A percentile compares a stretch with the other conserved stretches of the same genome.
These are phyloP conservation scores for Engraulis encrasicolus DNA, from an alignment of 2,113 vertebrate species.

Conservation along the genomic window DNA sequence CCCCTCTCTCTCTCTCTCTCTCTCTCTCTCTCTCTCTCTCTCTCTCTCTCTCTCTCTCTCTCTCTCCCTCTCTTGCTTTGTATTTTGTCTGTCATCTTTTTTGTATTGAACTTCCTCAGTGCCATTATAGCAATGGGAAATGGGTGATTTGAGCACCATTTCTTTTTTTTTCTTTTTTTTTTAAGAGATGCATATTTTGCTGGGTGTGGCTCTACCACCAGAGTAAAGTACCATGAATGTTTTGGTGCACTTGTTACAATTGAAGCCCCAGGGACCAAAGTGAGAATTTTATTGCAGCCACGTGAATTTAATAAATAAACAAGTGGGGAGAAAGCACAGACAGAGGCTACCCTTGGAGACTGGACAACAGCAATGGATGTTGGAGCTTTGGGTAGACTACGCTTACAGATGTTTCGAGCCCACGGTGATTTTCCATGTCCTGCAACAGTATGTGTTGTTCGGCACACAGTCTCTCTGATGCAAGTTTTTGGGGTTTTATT, in stretches of 20 bases:
- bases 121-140: neutral
- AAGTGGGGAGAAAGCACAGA: neutral
- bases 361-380: neutral
- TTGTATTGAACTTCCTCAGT: neutral
- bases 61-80: too few relatives aligned
- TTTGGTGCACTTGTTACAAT: slow-evolving; percentile 6
- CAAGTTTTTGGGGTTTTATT: neutral
- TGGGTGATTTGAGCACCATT: neutral
- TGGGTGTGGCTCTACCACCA: neutral
- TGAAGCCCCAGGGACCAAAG: neutral
- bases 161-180: neutral
- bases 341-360: slow-evolving; percentile 20
- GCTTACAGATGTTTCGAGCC: neutral
- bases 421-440: neutral
- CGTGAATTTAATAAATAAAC: slow-evolving; percentile 37
- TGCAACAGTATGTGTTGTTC: too few relatives aligned
- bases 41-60: too few relatives aligned
- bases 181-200: neutral
- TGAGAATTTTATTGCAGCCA: slow-evolving; percentile 30
- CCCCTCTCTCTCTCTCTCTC: neutral
- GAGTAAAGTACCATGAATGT: neutral
- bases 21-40: neutral
- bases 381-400: slow-evolving; percentile 21
- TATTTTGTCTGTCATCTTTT: neutral
- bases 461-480: neutral